Conservation (phyloP, 2,113 vertebrate species). For the Leptobrachium ailaonicum region DNA sequence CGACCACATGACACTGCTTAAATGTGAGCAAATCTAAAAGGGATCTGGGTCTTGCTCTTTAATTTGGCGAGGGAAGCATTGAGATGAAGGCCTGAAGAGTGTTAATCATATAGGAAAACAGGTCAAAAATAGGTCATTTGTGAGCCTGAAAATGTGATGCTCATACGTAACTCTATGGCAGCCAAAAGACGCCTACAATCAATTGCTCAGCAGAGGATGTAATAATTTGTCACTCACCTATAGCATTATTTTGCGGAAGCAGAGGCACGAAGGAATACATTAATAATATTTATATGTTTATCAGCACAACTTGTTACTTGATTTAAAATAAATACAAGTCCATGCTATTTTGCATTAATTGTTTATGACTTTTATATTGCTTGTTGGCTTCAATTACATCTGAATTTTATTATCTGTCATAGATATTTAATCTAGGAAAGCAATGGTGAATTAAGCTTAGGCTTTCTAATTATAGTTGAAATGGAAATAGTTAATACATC, state of each 20-base stretch:
- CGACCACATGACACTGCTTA: constrained; percentile 69
- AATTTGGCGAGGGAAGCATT: constrained; percentile 67
- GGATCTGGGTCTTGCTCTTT: constrained; percentile 70
- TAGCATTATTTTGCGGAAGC: constrained; percentile 29
- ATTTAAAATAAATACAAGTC: background rate
- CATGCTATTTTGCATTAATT: background rate
- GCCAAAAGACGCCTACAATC: background rate
- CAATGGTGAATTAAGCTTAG: no score
- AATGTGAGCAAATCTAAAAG: constrained; percentile 80
- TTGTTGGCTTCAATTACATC: background rate
- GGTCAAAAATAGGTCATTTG: constrained; percentile 59
- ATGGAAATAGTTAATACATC: no score
- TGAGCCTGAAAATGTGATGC: constrained; percentile 24
- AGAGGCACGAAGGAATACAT: no score
- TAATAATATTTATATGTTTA: background rate
- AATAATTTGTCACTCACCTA: constrained; percentile 46
- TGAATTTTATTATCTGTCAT: no score
- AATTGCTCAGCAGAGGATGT: constrained; percentile 37
- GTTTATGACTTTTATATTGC: background rate
- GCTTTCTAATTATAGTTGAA: no score
- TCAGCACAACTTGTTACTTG: background rate
- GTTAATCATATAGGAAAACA: constrained; percentile 63
- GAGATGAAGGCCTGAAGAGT: constrained; percentile 53
- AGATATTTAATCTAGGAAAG: no score
- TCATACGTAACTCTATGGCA: background rate